A percentile compares a stretch with the other conserved stretches of the same genome.
These are phyloP conservation scores for Drosophila melanosoma DNA, from an alignment of 2,888 invertebrate species.

Conservation along the genomic window DNA sequence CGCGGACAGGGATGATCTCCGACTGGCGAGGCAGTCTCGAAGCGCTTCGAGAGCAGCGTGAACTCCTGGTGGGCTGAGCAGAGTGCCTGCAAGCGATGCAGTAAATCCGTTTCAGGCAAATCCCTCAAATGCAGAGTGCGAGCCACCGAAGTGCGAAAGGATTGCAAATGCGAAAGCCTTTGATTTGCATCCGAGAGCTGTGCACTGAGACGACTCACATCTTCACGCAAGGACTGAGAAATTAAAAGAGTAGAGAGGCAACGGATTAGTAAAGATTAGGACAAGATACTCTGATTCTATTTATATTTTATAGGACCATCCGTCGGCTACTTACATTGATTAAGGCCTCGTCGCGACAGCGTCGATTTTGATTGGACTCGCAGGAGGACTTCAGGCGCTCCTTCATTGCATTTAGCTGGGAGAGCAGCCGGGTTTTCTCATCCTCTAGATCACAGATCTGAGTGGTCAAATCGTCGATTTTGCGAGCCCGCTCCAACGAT, in stretches of 20 bases:
- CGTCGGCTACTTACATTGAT: constrained; percentile 79
- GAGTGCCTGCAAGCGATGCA: constrained; percentile 92
- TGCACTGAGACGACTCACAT: constrained; percentile 90
- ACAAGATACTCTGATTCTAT: background rate
- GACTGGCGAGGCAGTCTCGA: constrained; percentile 86
- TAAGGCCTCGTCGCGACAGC: constrained; percentile 84
- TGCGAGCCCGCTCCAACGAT: constrained; percentile 92
- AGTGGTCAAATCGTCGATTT: constrained; percentile 93
- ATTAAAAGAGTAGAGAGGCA: constrained; percentile 80
- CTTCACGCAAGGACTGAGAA: constrained; percentile 89
- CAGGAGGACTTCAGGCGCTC: constrained; percentile 82
- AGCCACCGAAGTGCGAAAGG: constrained; percentile 90
- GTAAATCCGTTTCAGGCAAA: constrained; percentile 91
- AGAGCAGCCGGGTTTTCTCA: constrained; percentile 87
- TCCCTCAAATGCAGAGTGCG: constrained; percentile 90
- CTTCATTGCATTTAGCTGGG: constrained; percentile 81
- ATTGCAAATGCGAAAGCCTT: constrained; percentile 91
- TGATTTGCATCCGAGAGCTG: constrained; percentile 90
- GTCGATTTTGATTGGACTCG: constrained; percentile 83
- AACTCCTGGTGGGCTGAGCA: constrained; percentile 95
- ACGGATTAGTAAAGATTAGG: background rate
- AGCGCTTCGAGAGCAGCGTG: constrained; percentile 92
- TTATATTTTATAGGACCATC: background rate
- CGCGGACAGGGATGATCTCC: constrained; percentile 84
- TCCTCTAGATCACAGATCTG: constrained; percentile 92